Evolutionary conservation across 2,888 invertebrate species (phyloP).

Genomic region (Agrotis clavis): DNA sequence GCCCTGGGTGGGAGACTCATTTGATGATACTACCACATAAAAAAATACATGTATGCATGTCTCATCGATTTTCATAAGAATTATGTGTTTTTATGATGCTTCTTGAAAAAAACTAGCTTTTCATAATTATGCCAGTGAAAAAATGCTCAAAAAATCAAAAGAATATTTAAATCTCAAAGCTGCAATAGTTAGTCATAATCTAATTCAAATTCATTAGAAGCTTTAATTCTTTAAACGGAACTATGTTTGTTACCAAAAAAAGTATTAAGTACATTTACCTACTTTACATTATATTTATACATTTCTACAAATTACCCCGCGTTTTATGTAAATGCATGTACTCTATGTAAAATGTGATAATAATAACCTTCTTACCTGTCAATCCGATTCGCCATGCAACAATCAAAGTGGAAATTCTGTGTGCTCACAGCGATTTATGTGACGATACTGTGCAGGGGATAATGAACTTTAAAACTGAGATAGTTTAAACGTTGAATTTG

Average conservation of each 20-base stretch:
- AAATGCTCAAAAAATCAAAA: background rate
- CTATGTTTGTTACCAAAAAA: slow-evolving; percentile 32
- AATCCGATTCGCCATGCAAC: slow-evolving; percentile 88
- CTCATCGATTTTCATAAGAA: background rate
- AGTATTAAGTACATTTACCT: slow-evolving; percentile 57
- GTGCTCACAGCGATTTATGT: slow-evolving; percentile 72
- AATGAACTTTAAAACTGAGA: slow-evolving; percentile 66
- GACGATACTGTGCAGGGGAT: slow-evolving; percentile 65
- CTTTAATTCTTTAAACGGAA: slow-evolving; percentile 26
- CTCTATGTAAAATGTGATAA: slow-evolving; percentile 89
- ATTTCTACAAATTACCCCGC: slow-evolving; percentile 79
- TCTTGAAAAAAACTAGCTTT: background rate
- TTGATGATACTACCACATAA: too few relatives aligned
- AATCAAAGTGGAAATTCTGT: slow-evolving; percentile 84
- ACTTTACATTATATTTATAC: slow-evolving; percentile 60
- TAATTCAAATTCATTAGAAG: slow-evolving; percentile 2
- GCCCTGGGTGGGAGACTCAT: too few relatives aligned
- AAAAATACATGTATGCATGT: too few relatives aligned
- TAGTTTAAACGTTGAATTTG: slow-evolving; percentile 74
- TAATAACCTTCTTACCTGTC: slow-evolving; percentile 90
- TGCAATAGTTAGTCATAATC: slow-evolving; percentile 2
- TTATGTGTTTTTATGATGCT: background rate
- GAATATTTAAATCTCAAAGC: slow-evolving; percentile 1
- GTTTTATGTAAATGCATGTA: slow-evolving; percentile 80
- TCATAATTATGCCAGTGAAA: background rate